phyloP scores from a whole-genome alignment of 1,140 invertebrate genomes.

The Neodiprion fabricii region DNA sequence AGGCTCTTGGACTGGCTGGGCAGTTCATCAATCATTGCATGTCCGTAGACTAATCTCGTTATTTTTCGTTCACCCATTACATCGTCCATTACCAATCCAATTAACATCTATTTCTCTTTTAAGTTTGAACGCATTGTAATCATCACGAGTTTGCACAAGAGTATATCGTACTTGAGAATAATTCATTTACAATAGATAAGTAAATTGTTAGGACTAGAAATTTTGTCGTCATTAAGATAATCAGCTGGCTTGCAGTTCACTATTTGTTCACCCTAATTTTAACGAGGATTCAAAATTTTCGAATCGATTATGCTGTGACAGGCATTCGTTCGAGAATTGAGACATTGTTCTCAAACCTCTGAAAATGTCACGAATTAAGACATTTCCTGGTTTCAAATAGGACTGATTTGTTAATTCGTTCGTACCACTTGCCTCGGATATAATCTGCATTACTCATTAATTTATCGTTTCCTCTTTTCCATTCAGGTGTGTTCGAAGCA shows the following conservation, averaged over 20 bases:
- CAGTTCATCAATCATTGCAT: no score
- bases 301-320: no score
- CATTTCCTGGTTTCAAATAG: no score
- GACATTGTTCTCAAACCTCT: no score
- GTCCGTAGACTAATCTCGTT: no score
- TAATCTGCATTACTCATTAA: constrained; percentile 17
- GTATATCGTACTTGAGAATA: constrained; percentile 14
- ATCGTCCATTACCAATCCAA: no score
- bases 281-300: constrained; percentile 9
- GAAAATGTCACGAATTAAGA: no score
- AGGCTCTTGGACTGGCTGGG: no score
- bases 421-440: background rate
- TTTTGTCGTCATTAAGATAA: background rate
- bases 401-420: background rate
- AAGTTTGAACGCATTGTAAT: background rate
- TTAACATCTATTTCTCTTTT: no score
- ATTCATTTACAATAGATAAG: constrained; percentile 3
- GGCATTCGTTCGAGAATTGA: no score
- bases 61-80: no score
- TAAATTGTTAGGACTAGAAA: background rate
- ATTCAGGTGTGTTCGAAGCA: constrained; percentile 65
- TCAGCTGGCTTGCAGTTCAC: constrained; percentile 2
- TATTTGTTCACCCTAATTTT: constrained; percentile 4
- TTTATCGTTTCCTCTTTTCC: constrained; percentile 64
- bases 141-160: background rate